Conservation (phyloP, 2,888 invertebrate species). For the Siphlonurus alternatus region DNA sequence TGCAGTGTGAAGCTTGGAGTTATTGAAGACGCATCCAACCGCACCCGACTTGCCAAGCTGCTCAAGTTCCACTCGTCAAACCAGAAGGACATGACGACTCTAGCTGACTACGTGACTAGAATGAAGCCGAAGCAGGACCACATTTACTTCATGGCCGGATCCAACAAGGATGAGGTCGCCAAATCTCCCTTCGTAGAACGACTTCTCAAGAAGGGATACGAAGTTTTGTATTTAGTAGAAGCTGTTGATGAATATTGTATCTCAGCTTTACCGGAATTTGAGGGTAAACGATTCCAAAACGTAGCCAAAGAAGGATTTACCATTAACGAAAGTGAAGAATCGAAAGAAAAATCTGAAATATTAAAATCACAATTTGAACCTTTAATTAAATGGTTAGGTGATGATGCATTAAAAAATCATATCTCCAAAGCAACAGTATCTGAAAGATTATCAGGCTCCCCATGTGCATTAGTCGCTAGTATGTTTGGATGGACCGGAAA, state of each 20-base stretch:
- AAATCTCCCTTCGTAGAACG: constrained; percentile 93
- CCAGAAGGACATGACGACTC: constrained; percentile 42
- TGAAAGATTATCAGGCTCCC: constrained; percentile 76
- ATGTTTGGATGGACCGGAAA: constrained; percentile 99
- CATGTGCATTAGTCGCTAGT: constrained; percentile 90
- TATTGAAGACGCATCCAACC: constrained; percentile 94
- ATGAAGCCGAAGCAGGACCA: constrained; percentile 92
- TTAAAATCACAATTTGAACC: constrained; percentile 71
- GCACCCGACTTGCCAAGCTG: constrained; percentile 88
- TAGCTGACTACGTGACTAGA: constrained; percentile 78
- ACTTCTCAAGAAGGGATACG: constrained; percentile 80
- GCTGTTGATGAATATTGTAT: constrained; percentile 98
- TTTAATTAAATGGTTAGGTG: constrained; percentile 75
- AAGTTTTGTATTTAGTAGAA: constrained; percentile 86
- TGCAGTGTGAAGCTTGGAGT: constrained; percentile 79
- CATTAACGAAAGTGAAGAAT: constrained; percentile 48
- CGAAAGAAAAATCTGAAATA: constrained; percentile 59
- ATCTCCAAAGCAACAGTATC: constrained; percentile 70
- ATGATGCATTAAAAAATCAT: constrained; percentile 58
- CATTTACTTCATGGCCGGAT: constrained; percentile 93
- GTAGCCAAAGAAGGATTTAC: constrained; percentile 96
- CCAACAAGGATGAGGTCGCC: constrained; percentile 68
- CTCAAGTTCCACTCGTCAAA: constrained; percentile 77
- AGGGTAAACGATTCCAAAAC: constrained; percentile 98
- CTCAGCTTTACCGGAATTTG: constrained; percentile 91